These are phyloP conservation scores for Dallia pectoralis DNA, from an alignment of 2,797 vertebrate genomes.

Conservation along the genomic window DNA sequence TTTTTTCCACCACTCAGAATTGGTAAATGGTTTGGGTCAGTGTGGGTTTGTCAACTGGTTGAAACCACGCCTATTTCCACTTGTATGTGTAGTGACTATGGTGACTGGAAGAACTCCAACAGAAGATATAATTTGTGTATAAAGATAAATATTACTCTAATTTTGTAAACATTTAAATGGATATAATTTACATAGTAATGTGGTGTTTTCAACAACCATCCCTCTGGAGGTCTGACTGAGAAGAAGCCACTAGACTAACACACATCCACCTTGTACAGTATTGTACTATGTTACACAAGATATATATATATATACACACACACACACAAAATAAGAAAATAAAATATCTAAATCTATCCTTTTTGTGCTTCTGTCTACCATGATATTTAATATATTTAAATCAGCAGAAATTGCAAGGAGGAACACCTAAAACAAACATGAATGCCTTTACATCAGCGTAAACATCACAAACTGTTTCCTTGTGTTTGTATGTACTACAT, in stretches of 20 bases:
- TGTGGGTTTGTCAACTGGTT: too few relatives aligned
- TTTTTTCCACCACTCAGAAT: too few relatives aligned
- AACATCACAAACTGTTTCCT: too few relatives aligned
- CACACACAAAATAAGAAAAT: background rate
- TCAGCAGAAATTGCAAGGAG: background rate
- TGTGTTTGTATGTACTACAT: too few relatives aligned
- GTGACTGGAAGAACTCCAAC: conserved; percentile 28
- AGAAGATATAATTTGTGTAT: background rate
- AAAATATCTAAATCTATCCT: background rate
- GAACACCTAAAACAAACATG: background rate
- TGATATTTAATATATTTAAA: background rate
- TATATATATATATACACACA: background rate
- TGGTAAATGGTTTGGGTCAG: too few relatives aligned
- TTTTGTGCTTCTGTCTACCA: background rate
- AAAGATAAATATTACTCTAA: conserved; percentile 23
- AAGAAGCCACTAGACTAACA: background rate
- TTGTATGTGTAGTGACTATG: background rate
- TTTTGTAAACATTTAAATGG: background rate
- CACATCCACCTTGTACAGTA: conserved; percentile 3
- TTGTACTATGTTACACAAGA: background rate
- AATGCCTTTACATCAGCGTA: background rate
- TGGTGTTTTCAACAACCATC: background rate
- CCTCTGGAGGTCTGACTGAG: background rate
- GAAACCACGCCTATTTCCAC: background rate
- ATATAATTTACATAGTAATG: conserved; percentile 16